Percentiles rank a stretch among this genome's conserved stretches.
phyloP scores from a whole-genome alignment of 2,888 invertebrate genomes.

The Serripes groenlandicus region DNA sequence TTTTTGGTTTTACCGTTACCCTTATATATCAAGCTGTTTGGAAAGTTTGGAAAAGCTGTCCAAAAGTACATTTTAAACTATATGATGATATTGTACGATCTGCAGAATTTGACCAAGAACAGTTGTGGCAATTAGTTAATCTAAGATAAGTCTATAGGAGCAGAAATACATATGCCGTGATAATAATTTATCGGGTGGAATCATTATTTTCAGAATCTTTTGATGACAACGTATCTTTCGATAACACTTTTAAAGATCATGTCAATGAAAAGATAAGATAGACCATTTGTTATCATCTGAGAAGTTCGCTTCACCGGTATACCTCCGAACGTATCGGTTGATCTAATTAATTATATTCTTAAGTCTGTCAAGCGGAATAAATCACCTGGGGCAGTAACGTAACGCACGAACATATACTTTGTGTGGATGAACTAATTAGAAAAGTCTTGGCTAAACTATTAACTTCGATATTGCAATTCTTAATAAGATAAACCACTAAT shows the following conservation, averaged over 20 bases:
- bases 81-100: constrained; percentile 8
- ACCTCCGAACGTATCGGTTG: neutral
- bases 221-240: neutral
- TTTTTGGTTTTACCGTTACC: no score
- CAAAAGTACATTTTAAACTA: neutral
- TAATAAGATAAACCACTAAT: neutral
- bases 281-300: neutral
- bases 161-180: constrained; percentile 19
- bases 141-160: neutral
- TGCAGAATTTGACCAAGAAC: neutral
- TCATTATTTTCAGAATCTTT: constrained; percentile 11
- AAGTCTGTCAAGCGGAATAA: neutral
- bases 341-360: no score
- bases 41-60: neutral
- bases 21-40: no score
- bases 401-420: constrained; percentile 22
- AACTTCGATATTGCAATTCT: neutral
- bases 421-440: neutral
- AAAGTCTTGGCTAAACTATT: neutral
- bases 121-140: neutral
- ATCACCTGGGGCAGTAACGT: neutral
- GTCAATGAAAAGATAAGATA: no score
- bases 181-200: neutral
- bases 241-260: neutral
- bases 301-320: neutral